Base-by-base conservation (phyloP, 1,140 invertebrate genomes). In the Drosophila triauraria region DNA sequence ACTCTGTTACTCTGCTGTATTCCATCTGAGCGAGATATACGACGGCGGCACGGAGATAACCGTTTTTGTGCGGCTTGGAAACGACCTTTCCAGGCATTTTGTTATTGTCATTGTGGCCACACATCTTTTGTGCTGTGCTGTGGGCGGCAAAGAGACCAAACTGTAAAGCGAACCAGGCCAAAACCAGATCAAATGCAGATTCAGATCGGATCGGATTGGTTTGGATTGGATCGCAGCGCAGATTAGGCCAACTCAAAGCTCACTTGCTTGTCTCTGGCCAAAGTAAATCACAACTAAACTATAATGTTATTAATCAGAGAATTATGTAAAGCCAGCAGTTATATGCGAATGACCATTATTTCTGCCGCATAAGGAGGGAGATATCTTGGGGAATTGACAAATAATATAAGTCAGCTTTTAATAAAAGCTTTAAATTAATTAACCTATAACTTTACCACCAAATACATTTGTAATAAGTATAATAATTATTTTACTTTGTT, bases 31-130 rank as follows among this genome's bases (percentile, higher is more conserved):
- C 32, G 47, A 70, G 50, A 68, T 25, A 62, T 3, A 30, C 8
- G 27, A 70, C 23, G 23, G 48, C 48, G 60, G 40, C 30, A 35
- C 43, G 7, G 40, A 62, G 62, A 27, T 50, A 57, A 64, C 51
- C 46, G 46, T 35, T 42, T 61, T 54, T 43, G 32, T 74, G 51
- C 72, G 25, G 51, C 50, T 65, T 76, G 60, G 25, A 76, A 76
- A 75, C 74, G 74, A 75, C 72, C 72, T 75, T 75, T 75, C 70
- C 71, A 48, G 60, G 58, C 71, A 75, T 75, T 75, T 75, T 75
- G 62, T 65, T 64, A 44, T 75, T 75, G 62, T 65, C 61, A 44
- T 57, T 57, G 43, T 68, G 42, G 32, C 62, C 48, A 27, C 65
- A 54, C 48, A 40, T 35, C n/a, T 38, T 40, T 43, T 67, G 51